Percentiles rank a stretch among this genome's conserved stretches.
Evolutionary conservation across 2,797 vertebrate species (phyloP).

Genomic region (Trematomus bernacchii): DNA sequence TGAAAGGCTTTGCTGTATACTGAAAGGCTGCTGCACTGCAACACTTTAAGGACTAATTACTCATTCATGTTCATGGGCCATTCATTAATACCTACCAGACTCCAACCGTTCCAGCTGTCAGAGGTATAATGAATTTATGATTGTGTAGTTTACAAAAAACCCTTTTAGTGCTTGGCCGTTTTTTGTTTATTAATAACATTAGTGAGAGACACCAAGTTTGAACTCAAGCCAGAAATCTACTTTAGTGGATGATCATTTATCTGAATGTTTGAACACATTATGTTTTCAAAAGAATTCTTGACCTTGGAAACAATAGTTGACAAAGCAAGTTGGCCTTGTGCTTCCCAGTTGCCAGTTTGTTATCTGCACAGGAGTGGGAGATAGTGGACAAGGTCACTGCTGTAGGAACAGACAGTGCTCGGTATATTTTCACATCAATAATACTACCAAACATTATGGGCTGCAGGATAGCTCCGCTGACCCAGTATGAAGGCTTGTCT

Average conservation of each 20-base stretch:
- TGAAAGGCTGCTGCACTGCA: slow-evolving; percentile 28
- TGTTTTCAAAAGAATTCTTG: slow-evolving; percentile 32
- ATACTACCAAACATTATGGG: too few relatives aligned
- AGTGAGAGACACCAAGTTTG: slow-evolving; percentile 33
- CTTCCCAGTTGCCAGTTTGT: too few relatives aligned
- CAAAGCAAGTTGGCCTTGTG: slow-evolving; percentile 10
- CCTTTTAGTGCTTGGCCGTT: slow-evolving; percentile 51
- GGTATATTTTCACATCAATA: too few relatives aligned
- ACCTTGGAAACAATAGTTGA: slow-evolving; percentile 36
- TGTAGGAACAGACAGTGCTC: too few relatives aligned
- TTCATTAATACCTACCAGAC: slow-evolving; percentile 34
- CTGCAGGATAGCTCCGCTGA: too few relatives aligned
- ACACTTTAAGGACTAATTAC: slow-evolving; percentile 36
- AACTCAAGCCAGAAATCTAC: slow-evolving; percentile 48
- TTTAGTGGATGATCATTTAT: slow-evolving; percentile 54
- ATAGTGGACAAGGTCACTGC: too few relatives aligned
- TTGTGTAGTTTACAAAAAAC: slow-evolving; percentile 47
- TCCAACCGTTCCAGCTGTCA: slow-evolving; percentile 30
- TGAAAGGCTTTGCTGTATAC: background rate
- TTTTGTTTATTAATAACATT: slow-evolving; percentile 46
- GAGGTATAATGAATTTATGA: slow-evolving; percentile 44
- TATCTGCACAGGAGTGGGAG: too few relatives aligned
- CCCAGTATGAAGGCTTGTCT: too few relatives aligned
- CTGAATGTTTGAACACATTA: slow-evolving; percentile 13
- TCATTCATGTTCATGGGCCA: slow-evolving; percentile 1